phyloP scores from a whole-genome alignment of 1,140 invertebrate species.

The Alviniconcha marisindica region DNA sequence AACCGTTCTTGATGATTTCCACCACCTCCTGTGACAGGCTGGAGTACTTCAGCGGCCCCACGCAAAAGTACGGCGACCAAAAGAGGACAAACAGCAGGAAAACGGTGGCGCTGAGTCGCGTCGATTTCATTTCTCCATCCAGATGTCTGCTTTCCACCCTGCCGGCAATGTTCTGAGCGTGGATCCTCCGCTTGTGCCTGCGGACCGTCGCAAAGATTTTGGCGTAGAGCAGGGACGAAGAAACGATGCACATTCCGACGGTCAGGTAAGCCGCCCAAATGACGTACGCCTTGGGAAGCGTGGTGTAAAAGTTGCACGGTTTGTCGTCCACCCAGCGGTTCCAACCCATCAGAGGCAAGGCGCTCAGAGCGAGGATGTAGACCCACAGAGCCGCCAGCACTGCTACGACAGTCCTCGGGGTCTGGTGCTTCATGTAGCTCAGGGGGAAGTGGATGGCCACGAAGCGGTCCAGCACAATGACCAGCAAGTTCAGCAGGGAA shows the following conservation, averaged over 20 bases:
- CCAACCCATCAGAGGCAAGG: conserved; percentile 48
- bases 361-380: conserved; percentile 42
- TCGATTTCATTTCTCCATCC: conserved; percentile 46
- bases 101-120: conserved; percentile 48
- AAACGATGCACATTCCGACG: conserved; percentile 35
- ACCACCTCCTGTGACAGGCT: conserved; percentile 36
- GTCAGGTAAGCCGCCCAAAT: conserved; percentile 37
- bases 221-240: conserved; percentile 42
- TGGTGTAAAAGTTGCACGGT: conserved; percentile 48
- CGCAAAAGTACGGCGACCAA: conserved; percentile 52
- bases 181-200: conserved; percentile 33
- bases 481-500: conserved; percentile 48
- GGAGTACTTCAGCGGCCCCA: conserved; percentile 51
- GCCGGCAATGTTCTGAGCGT: not conserved
- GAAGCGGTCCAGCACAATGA: conserved; percentile 53
- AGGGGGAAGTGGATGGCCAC: conserved; percentile 51
- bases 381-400: conserved; percentile 47
- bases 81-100: conserved; percentile 56
- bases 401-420: conserved; percentile 35
- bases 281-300: conserved; percentile 45
- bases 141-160: conserved; percentile 21
- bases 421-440: conserved; percentile 42
- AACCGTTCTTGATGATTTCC: conserved; percentile 50
- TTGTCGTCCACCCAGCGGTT: conserved; percentile 40
- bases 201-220: conserved; percentile 45